Evolutionary conservation across 2,797 vertebrate species (phyloP).

Genomic region (Eutrigla gurnardus): DNA sequence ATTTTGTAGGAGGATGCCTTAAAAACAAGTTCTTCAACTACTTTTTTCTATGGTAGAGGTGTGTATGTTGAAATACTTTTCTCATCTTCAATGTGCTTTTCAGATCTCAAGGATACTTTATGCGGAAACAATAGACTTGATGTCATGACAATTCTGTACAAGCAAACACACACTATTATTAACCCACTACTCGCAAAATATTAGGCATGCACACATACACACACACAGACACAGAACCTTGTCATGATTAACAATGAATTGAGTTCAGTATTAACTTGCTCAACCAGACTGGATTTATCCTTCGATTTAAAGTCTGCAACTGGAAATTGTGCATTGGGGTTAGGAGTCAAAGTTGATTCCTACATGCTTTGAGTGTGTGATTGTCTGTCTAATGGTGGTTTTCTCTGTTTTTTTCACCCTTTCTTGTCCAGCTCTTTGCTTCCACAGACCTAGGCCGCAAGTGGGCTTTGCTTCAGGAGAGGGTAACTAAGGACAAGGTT

Average conservation of each 20-base stretch:
- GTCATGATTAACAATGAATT: constrained; percentile 59
- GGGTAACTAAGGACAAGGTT: constrained; percentile 92
- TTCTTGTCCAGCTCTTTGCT: constrained; percentile 86
- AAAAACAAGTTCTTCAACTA: too few species aligned
- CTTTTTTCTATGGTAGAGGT: background rate
- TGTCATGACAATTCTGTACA: constrained; percentile 44
- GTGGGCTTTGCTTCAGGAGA: constrained; percentile 92
- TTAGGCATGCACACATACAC: constrained; percentile 8
- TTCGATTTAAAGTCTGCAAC: constrained; percentile 21
- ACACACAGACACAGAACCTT: constrained; percentile 8
- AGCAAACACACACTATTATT: constrained; percentile 20
- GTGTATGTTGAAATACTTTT: constrained; percentile 17
- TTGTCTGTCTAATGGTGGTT: constrained; percentile 10
- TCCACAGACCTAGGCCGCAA: constrained; percentile 91
- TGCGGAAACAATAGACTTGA: constrained; percentile 69
- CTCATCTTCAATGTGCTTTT: constrained; percentile 6
- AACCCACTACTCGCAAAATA: constrained; percentile 39
- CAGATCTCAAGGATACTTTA: constrained; percentile 40
- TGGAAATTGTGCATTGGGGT: constrained; percentile 3
- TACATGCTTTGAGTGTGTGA: constrained; percentile 14
- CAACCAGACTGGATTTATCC: constrained; percentile 27
- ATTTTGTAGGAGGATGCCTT: background rate
- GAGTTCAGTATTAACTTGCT: constrained; percentile 32
- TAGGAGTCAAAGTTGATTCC: constrained; percentile 18
- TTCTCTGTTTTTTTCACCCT: background rate